A percentile compares a stretch with the other conserved stretches of the same genome.
Evolutionary conservation across 2,888 invertebrate species (phyloP).

Genomic region (Drosophila paracracens): DNA sequence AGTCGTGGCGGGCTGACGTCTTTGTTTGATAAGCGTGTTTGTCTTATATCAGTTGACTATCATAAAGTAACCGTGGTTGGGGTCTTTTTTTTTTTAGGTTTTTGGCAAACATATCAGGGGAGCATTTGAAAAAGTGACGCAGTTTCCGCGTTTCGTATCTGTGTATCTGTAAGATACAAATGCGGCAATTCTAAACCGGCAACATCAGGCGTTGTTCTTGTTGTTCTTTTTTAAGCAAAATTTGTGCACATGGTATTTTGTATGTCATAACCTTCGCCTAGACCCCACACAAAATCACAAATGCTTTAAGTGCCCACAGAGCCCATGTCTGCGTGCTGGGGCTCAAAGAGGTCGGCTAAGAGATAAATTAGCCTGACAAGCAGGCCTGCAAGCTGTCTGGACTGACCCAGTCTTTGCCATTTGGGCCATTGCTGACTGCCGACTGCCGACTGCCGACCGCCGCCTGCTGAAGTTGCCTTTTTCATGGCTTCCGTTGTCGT

Average conservation of each 20-base stretch:
- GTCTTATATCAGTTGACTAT: conserved; percentile 17
- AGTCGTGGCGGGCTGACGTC: conserved; percentile 21
- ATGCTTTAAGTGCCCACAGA: conserved; percentile 20
- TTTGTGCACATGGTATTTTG: conserved; percentile 48
- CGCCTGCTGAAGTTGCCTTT: conserved; percentile 52
- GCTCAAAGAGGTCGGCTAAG: conserved; percentile 57
- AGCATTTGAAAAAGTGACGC: conserved; percentile 64
- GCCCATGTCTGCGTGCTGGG: conserved; percentile 28
- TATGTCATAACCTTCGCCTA: conserved; percentile 80
- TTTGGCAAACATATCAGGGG: conserved; percentile 68
- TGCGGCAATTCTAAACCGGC: conserved; percentile 68
- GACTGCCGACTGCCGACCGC: conserved; percentile 40
- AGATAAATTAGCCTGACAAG: conserved; percentile 74
- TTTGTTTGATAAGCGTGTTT: conserved; percentile 38
- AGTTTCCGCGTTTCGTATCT: conserved; percentile 32
- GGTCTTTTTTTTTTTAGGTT: conserved; percentile 10
- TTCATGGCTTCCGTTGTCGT: conserved; percentile 69
- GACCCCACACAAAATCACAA: conserved; percentile 59
- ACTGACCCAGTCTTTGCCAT: conserved; percentile 51
- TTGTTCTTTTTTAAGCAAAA: conserved; percentile 42
- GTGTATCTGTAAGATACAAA: conserved; percentile 67
- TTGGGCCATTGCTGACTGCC: conserved; percentile 63
- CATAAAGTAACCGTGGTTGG: conserved; percentile 1
- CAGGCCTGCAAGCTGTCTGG: conserved; percentile 44
- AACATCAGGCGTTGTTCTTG: conserved; percentile 16